Conservation (phyloP, 2,888 invertebrate genomes). For the Apocheima hispidaria region DNA sequence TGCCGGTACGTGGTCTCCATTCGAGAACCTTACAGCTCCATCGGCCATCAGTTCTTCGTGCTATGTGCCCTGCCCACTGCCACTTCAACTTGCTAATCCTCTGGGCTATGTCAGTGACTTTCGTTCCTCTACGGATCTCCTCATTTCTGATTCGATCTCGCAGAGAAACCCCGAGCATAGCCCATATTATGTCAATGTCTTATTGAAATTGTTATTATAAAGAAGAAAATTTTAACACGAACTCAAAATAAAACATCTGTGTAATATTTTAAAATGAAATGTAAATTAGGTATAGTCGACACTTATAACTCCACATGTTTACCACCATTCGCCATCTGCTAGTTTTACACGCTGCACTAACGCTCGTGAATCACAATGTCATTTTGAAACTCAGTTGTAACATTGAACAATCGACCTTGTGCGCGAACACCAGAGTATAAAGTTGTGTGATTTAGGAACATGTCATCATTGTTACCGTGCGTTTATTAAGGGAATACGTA, state of each 20-base stretch:
- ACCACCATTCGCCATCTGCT: slow-evolving; percentile 32
- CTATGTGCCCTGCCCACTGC: too few species aligned
- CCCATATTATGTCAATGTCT: too few species aligned
- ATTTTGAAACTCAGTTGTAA: slow-evolving; percentile 32
- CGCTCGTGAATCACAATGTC: slow-evolving; percentile 33
- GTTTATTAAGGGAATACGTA: slow-evolving; percentile 47
- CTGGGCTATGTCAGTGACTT: too few species aligned
- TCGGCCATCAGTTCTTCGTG: too few species aligned
- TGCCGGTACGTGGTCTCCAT: too few species aligned
- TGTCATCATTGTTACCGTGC: slow-evolving; percentile 43
- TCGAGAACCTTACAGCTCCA: too few species aligned
- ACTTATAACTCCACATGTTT: slow-evolving; percentile 42
- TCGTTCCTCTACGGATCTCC: too few species aligned
- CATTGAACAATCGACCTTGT: slow-evolving; percentile 27
- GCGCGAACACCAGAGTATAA: slow-evolving; percentile 23
- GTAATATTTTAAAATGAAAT: slow-evolving; percentile 21
- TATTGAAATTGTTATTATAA: too few species aligned
- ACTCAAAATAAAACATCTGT: not conserved
- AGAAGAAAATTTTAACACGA: not conserved
- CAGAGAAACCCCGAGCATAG: too few species aligned
- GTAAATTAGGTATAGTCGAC: slow-evolving; percentile 35
- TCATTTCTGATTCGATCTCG: too few species aligned
- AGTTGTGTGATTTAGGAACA: slow-evolving; percentile 31
- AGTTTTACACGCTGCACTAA: slow-evolving; percentile 37
- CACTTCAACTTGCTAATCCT: too few species aligned